Percentiles rank a stretch among this genome's conserved stretches.
Evolutionary conservation across 2,888 invertebrate genomes (phyloP).

Genomic region (Chironomus tentans): DNA sequence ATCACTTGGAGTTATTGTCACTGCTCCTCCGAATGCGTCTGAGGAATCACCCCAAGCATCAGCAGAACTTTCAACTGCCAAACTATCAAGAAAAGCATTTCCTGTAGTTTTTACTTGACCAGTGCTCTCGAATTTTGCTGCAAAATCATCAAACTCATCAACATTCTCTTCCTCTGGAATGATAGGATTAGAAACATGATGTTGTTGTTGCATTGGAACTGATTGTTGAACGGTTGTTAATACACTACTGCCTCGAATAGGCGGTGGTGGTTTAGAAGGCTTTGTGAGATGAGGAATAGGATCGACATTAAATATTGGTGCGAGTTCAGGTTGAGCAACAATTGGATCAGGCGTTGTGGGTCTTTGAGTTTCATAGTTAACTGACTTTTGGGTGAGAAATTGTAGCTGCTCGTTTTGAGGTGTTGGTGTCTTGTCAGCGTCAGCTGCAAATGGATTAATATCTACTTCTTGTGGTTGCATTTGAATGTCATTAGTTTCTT

Average conservation of each 20-base stretch:
- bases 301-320: conserved; percentile 9
- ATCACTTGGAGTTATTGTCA: conserved; percentile 32
- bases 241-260: conserved; percentile 32
- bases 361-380: background rate
- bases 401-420: background rate
- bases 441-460: background rate
- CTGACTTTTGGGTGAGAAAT: background rate
- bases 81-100: conserved; percentile 29
- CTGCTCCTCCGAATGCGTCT: conserved; percentile 33
- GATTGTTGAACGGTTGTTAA: conserved; percentile 16
- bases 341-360: conserved; percentile 25
- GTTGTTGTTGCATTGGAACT: conserved; percentile 4
- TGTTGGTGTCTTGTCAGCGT: conserved; percentile 1
- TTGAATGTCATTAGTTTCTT: background rate
- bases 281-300: conserved; percentile 25
- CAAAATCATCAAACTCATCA: conserved; percentile 78
- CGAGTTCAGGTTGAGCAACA: conserved; percentile 16
- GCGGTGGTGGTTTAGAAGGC: conserved; percentile 26
- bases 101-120: conserved; percentile 35
- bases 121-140: conserved; percentile 77
- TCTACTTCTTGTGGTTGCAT: background rate
- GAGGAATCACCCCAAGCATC: conserved; percentile 42
- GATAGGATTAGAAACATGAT: conserved; percentile 32
- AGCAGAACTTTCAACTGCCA: conserved; percentile 37
- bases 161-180: conserved; percentile 38